phyloP scores from a whole-genome alignment of 2,113 vertebrate species.

The Circaetus cinerascens region DNA sequence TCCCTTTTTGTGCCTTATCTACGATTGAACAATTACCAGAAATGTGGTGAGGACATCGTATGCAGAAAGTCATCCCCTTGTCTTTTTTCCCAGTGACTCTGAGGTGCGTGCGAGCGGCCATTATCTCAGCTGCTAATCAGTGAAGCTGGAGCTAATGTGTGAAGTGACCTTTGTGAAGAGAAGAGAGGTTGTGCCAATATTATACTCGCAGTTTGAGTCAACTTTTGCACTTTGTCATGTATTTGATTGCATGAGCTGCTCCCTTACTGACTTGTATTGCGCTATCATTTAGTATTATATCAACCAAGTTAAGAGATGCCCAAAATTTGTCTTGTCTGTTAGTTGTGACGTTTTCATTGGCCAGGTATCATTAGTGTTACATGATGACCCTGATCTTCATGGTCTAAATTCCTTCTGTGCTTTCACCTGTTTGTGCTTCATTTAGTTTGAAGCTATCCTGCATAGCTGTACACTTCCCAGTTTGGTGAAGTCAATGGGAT shows the following conservation, averaged over 20 bases:
- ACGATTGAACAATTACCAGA: background rate
- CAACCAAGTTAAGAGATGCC: background rate
- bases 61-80: constrained; percentile 9
- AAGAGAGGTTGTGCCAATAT: background rate
- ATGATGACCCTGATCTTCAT: background rate
- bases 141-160: background rate
- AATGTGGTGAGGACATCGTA: background rate
- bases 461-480: background rate
- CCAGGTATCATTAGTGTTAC: background rate
- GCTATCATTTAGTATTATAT: background rate
- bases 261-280: background rate
- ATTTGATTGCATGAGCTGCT: background rate
- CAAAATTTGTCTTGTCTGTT: background rate
- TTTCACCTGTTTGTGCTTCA: background rate
- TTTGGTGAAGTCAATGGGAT: background rate
- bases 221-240: background rate
- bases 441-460: background rate
- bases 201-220: background rate
- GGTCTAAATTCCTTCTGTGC: background rate
- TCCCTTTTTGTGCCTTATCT: background rate
- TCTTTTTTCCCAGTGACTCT: background rate
- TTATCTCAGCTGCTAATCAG: constrained; percentile 1
- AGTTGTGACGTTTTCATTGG: background rate
- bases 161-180: background rate
- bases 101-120: background rate